phyloP scores from a whole-genome alignment of 2,113 vertebrate genomes.

The Arvicanthis niloticus region DNA sequence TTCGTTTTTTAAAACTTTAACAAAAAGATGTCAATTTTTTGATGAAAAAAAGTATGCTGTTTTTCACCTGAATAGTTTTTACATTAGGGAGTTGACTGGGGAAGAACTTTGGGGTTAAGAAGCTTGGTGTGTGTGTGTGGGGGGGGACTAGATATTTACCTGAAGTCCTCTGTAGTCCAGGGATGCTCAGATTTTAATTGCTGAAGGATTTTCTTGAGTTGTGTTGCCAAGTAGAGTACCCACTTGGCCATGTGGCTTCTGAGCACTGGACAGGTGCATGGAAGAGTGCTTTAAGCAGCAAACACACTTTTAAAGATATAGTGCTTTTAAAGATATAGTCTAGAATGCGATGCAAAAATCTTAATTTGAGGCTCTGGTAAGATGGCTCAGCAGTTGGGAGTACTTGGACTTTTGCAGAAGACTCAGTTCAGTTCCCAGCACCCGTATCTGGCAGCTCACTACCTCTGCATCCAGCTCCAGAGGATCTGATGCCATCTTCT shows the following conservation, averaged over 20 bases:
- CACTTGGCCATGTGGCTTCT: neutral
- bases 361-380: neutral
- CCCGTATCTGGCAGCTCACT: neutral
- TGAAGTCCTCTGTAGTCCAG: neutral
- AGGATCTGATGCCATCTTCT: neutral
- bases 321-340: neutral
- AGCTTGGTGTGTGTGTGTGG: neutral
- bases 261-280: neutral
- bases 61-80: slow-evolving; percentile 14
- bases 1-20: slow-evolving; percentile 14
- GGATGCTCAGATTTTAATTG: neutral
- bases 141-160: neutral
- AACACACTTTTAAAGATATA: neutral
- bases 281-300: neutral
- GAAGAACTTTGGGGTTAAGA: neutral
- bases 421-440: too few species aligned
- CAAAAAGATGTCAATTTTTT: neutral
- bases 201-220: neutral
- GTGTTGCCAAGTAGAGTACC: fast-evolving
- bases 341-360: neutral
- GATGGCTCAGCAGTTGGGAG: neutral
- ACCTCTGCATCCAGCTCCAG: too few species aligned
- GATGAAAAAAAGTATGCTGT: neutral
- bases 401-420: too few species aligned
- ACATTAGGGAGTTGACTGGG: neutral